Conservation (phyloP, 1,140 invertebrate species). For the Cardiocondyla obscurior region DNA sequence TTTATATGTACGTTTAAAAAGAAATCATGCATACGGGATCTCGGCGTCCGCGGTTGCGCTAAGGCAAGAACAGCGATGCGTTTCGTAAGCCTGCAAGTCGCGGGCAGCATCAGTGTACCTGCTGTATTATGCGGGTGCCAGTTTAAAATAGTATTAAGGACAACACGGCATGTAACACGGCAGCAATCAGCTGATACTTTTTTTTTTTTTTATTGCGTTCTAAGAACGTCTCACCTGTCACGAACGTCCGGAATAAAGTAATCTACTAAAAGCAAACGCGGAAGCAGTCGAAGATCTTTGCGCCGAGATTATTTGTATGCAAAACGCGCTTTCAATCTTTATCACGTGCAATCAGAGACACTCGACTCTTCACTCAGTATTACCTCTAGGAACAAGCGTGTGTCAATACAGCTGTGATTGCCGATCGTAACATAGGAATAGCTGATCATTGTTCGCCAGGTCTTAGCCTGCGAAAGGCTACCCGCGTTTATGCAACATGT, state of each 20-base stretch:
- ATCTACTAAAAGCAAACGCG: background rate
- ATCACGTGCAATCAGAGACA: background rate
- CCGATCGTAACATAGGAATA: background rate
- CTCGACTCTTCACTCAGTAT: background rate
- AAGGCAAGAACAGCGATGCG: background rate
- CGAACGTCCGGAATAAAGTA: background rate
- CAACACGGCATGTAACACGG: background rate
- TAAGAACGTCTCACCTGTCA: background rate
- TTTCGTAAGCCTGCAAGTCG: conserved; percentile 1
- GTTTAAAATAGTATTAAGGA: background rate
- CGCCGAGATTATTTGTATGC: background rate
- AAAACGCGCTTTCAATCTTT: conserved; percentile 1
- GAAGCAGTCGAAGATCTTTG: background rate
- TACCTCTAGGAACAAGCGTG: background rate
- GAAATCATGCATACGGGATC: background rate
- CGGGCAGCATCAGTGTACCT: background rate
- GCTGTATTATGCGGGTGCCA: background rate
- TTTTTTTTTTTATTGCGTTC: background rate
- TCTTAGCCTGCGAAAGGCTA: background rate
- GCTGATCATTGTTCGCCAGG: background rate
- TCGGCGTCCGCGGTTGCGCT: background rate
- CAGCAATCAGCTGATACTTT: background rate
- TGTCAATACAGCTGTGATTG: conserved; percentile 34
- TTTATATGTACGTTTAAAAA: background rate
- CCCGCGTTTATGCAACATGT: background rate